These are phyloP conservation scores for Micrasema minimum DNA, from an alignment of 1,140 invertebrate genomes.

Conservation along the genomic window DNA sequence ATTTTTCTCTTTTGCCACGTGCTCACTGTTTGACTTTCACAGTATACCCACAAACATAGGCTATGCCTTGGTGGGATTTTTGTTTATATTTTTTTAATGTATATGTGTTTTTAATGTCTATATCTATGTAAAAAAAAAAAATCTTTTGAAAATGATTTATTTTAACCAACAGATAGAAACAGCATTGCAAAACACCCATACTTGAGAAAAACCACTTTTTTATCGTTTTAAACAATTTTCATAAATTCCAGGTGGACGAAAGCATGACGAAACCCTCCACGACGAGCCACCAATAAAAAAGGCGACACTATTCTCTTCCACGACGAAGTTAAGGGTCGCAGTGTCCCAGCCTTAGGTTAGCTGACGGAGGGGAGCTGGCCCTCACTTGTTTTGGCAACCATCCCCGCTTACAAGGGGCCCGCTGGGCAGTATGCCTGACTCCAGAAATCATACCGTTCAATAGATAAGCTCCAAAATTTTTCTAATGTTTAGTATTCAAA, in stretches of 20 bases:
- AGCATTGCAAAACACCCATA: neutral
- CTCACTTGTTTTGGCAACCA: slow-evolving; percentile 79
- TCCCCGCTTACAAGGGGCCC: slow-evolving; percentile 73
- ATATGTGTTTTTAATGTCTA: neutral
- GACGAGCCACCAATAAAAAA: slow-evolving; percentile 57
- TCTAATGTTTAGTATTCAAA: too few species aligned
- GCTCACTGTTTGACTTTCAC: too few species aligned
- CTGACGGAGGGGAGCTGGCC: slow-evolving; percentile 73
- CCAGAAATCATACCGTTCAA: slow-evolving; percentile 71
- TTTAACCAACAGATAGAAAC: neutral
- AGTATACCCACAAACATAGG: too few species aligned
- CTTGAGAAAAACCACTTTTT: too few species aligned
- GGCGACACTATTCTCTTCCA: slow-evolving; percentile 56
- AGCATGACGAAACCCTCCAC: slow-evolving; percentile 58
- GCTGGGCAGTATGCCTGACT: slow-evolving; percentile 76
- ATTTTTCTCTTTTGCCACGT: too few species aligned
- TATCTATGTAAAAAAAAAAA: neutral
- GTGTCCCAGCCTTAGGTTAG: slow-evolving; percentile 72
- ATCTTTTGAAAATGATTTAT: neutral
- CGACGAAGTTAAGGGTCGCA: slow-evolving; percentile 70
- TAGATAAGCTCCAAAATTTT: too few species aligned
- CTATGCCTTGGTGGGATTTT: too few species aligned
- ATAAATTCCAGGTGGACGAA: slow-evolving; percentile 60
- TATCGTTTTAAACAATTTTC: neutral
- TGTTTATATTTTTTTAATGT: neutral